Evolutionary conservation across 2,113 vertebrate species (phyloP).

Genomic region (Thamnaconus septentrionalis): DNA sequence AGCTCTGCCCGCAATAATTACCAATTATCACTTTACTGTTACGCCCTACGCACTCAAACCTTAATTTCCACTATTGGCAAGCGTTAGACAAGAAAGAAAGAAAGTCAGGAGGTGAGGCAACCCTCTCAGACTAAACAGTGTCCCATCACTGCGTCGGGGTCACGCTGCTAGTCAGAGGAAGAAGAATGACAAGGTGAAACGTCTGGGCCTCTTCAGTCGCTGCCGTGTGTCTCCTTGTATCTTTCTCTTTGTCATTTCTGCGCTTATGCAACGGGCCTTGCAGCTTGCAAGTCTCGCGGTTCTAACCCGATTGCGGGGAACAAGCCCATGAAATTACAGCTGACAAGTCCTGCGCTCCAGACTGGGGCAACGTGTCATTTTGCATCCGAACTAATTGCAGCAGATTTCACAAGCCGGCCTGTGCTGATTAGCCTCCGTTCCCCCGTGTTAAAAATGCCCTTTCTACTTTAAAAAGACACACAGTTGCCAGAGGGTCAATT

Average conservation of each 20-base stretch:
- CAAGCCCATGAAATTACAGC: conserved; percentile 6
- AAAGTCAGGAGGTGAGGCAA: too few relatives aligned
- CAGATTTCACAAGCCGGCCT: background rate
- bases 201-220: too few relatives aligned
- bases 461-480: too few relatives aligned
- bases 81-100: too few relatives aligned
- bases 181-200: too few relatives aligned
- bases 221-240: too few relatives aligned
- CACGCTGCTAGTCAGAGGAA: too few relatives aligned
- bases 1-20: too few relatives aligned
- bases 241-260: background rate
- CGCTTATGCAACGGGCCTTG: conserved; percentile 1
- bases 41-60: background rate
- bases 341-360: conserved; percentile 10
- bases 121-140: too few relatives aligned
- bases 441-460: background rate
- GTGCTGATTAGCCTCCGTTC: background rate
- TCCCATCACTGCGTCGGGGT: too few relatives aligned
- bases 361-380: conserved; percentile 3
- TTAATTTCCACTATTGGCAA: too few relatives aligned
- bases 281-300: background rate
- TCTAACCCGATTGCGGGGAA: background rate
- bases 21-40: background rate
- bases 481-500: too few relatives aligned
- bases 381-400: background rate